Evolutionary conservation across 2,797 vertebrate genomes (phyloP), one percentile per base, ranked within the genome.

Genomic region (Allobates femoralis): DNA sequence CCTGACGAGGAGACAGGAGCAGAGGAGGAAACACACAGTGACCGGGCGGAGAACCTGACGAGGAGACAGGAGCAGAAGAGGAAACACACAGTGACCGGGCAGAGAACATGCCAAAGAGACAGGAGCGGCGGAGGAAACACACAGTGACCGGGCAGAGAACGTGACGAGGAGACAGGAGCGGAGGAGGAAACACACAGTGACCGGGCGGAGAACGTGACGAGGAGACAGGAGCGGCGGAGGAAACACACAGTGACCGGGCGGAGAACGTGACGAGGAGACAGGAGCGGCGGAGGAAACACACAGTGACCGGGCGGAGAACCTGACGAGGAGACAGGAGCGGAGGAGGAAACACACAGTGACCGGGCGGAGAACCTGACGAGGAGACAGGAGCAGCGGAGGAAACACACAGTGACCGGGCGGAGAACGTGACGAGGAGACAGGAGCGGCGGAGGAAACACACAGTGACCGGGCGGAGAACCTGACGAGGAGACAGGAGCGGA

Each of bases 151-250:
- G 28, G 30, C 32, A 30, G 64, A 3, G 16, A 53, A 14, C 15
- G n/a, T 8, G 5, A 12, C 41, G 56, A 10, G 37, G 28, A n/a
- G 74, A 19, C n/a, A 2, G 2, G 5, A 10, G 41, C 26, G 14
- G 28, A 1, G 14, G 26, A 14, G 23, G 60, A 28, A 67, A 30
- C 18, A 16, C 6, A 15, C 4, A 3, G 28, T 28, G 34, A 60
- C 26, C 0, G 7, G 64, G 55, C 30, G 1, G 12, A 26, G 15
- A 41, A 10, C n/a, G 41, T 10, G 10, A 10, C 5, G 41, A 5
- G 41, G 37, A 7, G 5, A 10, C 41, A 94, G 95, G 91, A 99
- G 67, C 98, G 99, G 93, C 75, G n/a, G 21, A 37, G 51, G 34
- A 62, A 2, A 60, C 5, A 18, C 5, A 34, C 3, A 7, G 10